Percentiles rank a stretch among this genome's conserved stretches.
These are phyloP conservation scores for Polypedilum pembai DNA, from an alignment of 1,140 invertebrate genomes.

Conservation along the genomic window DNA sequence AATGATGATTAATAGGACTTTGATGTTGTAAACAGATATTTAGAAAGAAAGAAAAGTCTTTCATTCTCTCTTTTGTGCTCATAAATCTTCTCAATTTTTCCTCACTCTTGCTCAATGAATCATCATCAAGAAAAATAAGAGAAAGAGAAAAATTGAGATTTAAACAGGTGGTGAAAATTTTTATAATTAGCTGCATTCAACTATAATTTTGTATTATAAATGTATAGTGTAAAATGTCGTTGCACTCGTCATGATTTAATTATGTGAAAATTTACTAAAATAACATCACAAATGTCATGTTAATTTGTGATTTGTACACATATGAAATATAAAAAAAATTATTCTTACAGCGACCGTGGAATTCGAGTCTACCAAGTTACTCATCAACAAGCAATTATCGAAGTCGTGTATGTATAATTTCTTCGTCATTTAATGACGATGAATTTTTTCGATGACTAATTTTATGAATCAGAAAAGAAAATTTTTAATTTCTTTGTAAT, in stretches of 20 bases:
- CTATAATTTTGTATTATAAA: background rate
- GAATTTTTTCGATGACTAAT: background rate
- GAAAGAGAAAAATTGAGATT: no score
- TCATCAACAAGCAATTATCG: background rate
- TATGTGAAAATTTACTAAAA: background rate
- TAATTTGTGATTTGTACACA: background rate
- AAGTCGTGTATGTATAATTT: slow-evolving; percentile 22
- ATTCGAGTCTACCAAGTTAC: slow-evolving; percentile 22
- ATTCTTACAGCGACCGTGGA: slow-evolving; percentile 24
- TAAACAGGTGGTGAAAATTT: slow-evolving; percentile 4
- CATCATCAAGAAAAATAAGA: background rate
- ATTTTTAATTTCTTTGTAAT: background rate
- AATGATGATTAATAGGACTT: slow-evolving; percentile 6
- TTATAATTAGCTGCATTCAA: slow-evolving; percentile 7
- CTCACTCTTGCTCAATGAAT: background rate
- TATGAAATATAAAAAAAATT: background rate
- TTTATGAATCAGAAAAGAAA: slow-evolving; percentile 21
- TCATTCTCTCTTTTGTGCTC: background rate
- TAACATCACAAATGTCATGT: background rate
- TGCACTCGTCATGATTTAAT: background rate
- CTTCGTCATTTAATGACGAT: background rate
- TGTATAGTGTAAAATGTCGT: slow-evolving; percentile 1
- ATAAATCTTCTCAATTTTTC: background rate
- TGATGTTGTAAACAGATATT: background rate
- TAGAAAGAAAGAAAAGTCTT: background rate